Evolutionary conservation across 1,140 invertebrate genomes (phyloP), one percentile per base, ranked within the genome.

Genomic region (Stegodyphus dumicola): DNA sequence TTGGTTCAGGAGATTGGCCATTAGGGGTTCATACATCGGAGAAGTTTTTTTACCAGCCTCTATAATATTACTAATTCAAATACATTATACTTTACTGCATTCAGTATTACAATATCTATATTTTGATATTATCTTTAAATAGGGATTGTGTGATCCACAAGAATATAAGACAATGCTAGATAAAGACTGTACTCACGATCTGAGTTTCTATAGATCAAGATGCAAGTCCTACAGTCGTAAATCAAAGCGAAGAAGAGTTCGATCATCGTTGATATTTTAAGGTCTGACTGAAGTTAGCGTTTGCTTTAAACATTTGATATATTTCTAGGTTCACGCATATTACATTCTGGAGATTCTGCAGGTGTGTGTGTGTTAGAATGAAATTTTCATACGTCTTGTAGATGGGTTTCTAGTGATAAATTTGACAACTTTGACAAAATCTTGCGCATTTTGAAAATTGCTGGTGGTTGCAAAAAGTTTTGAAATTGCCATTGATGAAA

Each of bases 81-180:
- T 33, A 33, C 33, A 33, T 33, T 33, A 33, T 33, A 33, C 33
- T 1, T 1, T 33, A 33, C 33, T 33, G 33, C 33, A 33, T 33
- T 33, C 33, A 33, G 33, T 33, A 33, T 33, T 33, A 33, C 33
- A 33, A 33, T 33, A 33, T 1, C 3, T 33, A 33, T 33, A 33
- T 33, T 33, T 33, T 33, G 33, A 33, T 33, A 33, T 33, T 33
- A 33, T 33, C 33, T 33, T 33, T 33, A 33, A 33, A 60, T 60
- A 88, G 90, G 17, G 91, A 93, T 0, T 91, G n/a, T 99, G 97
- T 91, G 92, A 93, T 51, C 96, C 96, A 0, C 91, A 93, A 33
- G 92, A 93, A 0, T 97, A 97, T 88, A 92, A 93, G 67, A 93
- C 94, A 7, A 97, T 97, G 96, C 89, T 93, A 60, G 93, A 96